Conservation (phyloP, 2,888 invertebrate genomes). For the Sinopyrophorus schimmeli region DNA sequence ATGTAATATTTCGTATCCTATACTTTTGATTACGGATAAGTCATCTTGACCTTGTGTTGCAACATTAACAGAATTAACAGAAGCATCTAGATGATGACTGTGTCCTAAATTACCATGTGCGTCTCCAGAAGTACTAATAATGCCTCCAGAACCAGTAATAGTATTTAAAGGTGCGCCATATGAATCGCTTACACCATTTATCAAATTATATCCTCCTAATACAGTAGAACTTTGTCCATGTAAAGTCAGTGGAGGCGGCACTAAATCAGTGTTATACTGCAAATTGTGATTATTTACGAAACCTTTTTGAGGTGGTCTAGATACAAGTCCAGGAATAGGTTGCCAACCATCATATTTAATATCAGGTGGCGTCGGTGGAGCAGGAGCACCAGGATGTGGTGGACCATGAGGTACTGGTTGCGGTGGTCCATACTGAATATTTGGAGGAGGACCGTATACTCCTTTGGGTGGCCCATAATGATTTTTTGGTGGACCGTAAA, state of each 20-base stretch:
- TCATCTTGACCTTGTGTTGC: slow-evolving; percentile 35
- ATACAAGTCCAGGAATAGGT: slow-evolving; percentile 73
- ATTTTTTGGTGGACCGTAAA: slow-evolving; percentile 47
- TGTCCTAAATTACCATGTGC: slow-evolving; percentile 37
- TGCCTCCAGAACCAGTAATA: slow-evolving; percentile 53
- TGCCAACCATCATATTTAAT: slow-evolving; percentile 85
- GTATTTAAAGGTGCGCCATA: slow-evolving; percentile 59
- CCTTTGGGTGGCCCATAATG: slow-evolving; percentile 57
- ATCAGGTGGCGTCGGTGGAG: slow-evolving; percentile 74
- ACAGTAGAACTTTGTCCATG: no score
- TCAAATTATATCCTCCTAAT: no score
- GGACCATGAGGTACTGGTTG: slow-evolving; percentile 62
- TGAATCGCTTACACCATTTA: slow-evolving; percentile 57
- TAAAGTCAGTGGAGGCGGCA: slow-evolving; percentile 45
- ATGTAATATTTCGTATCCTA: slow-evolving; percentile 52
- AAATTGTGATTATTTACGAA: slow-evolving; percentile 48
- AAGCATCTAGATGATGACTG: slow-evolving; percentile 21
- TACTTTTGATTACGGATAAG: slow-evolving; percentile 54
- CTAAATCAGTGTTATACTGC: slow-evolving; percentile 48
- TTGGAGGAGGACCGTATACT: slow-evolving; percentile 49
- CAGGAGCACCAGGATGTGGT: slow-evolving; percentile 70
- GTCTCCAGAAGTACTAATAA: slow-evolving; percentile 47
- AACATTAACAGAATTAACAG: slow-evolving; percentile 21
- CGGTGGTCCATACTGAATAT: slow-evolving; percentile 63
- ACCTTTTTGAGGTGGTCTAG: slow-evolving; percentile 47